Conservation (phyloP, 2,888 invertebrate species). For the Acronicta leporina region DNA sequence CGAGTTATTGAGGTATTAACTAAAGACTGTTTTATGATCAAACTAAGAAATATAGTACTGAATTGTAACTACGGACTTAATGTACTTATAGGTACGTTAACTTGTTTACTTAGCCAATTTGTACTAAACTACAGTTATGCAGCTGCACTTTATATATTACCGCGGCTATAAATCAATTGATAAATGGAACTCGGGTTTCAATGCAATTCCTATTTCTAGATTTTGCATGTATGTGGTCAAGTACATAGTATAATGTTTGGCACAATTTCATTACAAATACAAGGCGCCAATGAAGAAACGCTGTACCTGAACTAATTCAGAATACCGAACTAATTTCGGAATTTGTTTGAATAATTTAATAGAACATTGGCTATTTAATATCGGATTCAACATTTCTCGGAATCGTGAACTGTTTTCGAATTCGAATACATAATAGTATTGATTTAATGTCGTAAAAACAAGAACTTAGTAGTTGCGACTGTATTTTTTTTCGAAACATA, state of each 20-base stretch:
- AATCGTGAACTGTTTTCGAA: slow-evolving; percentile 12
- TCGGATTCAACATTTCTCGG: not conserved
- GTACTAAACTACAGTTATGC: slow-evolving; percentile 11
- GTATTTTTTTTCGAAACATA: not conserved
- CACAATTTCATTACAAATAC: slow-evolving; percentile 33
- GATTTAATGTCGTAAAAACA: not conserved
- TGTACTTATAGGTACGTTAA: not conserved
- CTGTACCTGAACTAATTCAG: slow-evolving; percentile 20
- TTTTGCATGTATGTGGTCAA: slow-evolving; percentile 23
- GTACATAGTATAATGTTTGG: slow-evolving; percentile 32
- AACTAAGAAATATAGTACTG: too few relatives aligned
- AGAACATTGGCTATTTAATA: too few relatives aligned
- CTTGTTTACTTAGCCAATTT: slow-evolving; percentile 6
- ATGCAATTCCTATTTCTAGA: slow-evolving; percentile 28
- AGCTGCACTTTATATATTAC: slow-evolving; percentile 19
- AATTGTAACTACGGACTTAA: too few relatives aligned
- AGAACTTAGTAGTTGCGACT: not conserved
- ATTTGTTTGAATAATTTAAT: not conserved
- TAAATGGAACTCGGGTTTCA: slow-evolving; percentile 20
- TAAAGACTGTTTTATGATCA: too few relatives aligned
- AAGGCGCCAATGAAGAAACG: slow-evolving; percentile 39
- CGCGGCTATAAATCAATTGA: slow-evolving; percentile 30
- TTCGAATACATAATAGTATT: not conserved
- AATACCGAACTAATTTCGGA: too few relatives aligned
- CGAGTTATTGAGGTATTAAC: too few relatives aligned